These are phyloP conservation scores for Tenrec ecaudatus DNA, from an alignment of 2,113 vertebrate species.

Conservation along the genomic window DNA sequence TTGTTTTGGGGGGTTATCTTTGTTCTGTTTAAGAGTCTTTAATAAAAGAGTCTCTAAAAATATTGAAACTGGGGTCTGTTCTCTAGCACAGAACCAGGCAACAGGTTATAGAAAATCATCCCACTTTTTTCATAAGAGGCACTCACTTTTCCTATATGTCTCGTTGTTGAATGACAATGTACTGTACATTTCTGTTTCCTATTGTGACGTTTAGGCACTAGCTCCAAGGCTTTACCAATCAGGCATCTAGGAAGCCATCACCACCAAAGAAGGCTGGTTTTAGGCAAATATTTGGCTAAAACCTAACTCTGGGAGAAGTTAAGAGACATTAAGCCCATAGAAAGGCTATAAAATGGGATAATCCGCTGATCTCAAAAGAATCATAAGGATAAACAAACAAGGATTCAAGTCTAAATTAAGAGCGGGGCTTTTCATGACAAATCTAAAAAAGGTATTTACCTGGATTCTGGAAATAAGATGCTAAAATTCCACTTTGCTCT, in stretches of 20 bases:
- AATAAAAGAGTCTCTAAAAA: too few species aligned
- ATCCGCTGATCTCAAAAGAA: not conserved
- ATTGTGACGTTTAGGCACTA: conserved; percentile 14
- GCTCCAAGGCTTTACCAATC: conserved; percentile 43
- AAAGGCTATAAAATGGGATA: conserved; percentile 37
- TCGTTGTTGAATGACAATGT: not conserved
- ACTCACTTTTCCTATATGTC: conserved; percentile 10
- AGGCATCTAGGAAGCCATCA: conserved; percentile 20
- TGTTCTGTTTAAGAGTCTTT: too few species aligned
- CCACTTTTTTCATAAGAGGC: not conserved
- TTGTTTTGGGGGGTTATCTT: too few species aligned
- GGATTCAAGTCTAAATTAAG: not conserved
- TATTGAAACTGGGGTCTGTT: too few species aligned
- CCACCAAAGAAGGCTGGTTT: conserved; percentile 1
- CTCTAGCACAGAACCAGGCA: not conserved
- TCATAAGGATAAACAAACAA: not conserved
- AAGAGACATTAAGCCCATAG: conserved; percentile 31
- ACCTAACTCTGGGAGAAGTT: conserved; percentile 40
- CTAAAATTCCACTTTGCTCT: conserved; percentile 48
- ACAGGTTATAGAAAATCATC: conserved; percentile 10
- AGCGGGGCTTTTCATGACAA: conserved; percentile 55
- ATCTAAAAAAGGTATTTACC: conserved; percentile 53
- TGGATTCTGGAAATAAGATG: conserved; percentile 54
- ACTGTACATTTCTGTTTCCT: conserved; percentile 30
- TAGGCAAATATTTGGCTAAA: not conserved